Base-by-base conservation (phyloP, 2,113 vertebrate species). In the mouse (Mus musculus) region DNA sequence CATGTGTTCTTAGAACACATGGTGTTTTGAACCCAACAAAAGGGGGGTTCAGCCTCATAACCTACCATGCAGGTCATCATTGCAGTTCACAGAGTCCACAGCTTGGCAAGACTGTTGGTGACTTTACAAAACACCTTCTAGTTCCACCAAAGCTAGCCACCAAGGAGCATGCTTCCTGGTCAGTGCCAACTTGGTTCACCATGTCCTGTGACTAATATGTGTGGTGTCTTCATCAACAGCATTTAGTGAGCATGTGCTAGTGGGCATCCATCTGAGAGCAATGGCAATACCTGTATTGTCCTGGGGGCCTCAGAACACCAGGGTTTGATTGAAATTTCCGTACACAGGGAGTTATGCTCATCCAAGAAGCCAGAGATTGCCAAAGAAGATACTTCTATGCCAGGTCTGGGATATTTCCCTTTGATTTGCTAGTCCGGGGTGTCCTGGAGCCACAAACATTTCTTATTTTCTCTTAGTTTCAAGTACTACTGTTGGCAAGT, bases 371-470 rank as follows among this genome's bases (percentile, higher is more conserved):
- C 2, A 59, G 56, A 78, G 49, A 24, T 59, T 59, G 22, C 4
- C 36, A 59, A 59, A 39, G 13, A 39, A 59, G 22, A 14, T 30
- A 82, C 16, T 6, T 11, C n/a, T 5, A 11, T 39, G 56, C 36
- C 36, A 24, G 20, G 10, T 5, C 3, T 24, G 33, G 20, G 11
- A 14, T 59, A 26, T 10, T 0, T 7, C 10, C 19, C 11, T n/a
- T 56, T 72, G 36, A 73, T 7, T 39, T 73, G 7, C 39, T 9
- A 3, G 69, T 22, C 36, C 30, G 71, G 5, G 36, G 36, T 59
- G 54, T 39, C 20, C 36, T 82, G 12, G 78, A 59, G 10, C 20
- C 36, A 12, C 36, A 63, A 8, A 8, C 7, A 7, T 42, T 16
- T 17, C 22, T 61, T 63, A 39, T 16, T 28, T 14, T 28, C 59